Evolutionary conservation across 2,113 vertebrate species (phyloP).

Genomic region (Pelobates fuscus): DNA sequence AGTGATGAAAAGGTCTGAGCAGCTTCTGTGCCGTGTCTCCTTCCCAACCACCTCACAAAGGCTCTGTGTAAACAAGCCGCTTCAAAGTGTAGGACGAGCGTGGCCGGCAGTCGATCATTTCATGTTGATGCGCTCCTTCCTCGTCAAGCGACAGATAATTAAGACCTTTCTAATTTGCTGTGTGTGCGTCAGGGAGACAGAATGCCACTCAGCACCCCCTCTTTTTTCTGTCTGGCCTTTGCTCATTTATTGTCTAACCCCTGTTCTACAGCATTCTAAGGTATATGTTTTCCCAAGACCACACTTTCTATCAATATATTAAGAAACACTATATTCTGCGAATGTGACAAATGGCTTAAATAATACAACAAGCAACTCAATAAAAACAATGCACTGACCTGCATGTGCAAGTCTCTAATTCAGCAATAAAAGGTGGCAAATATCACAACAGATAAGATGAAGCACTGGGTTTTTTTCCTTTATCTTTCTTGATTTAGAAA

Average conservation of each 20-base stretch:
- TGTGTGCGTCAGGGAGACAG: constrained; percentile 35
- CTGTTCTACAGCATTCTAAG: too few species aligned
- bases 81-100: constrained; percentile 10
- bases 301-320: too few species aligned
- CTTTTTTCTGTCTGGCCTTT: constrained; percentile 3
- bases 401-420: too few species aligned
- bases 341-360: too few species aligned
- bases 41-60: constrained; percentile 5
- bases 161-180: constrained; percentile 41
- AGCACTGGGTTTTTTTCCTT: too few species aligned
- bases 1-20: constrained; percentile 31
- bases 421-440: too few species aligned
- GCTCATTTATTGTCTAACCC: constrained; percentile 8
- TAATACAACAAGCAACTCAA: too few species aligned
- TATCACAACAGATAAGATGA: too few species aligned
- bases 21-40: constrained; percentile 9
- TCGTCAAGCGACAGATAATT: constrained; percentile 31
- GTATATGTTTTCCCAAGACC: too few species aligned
- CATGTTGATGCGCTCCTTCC: constrained; percentile 16
- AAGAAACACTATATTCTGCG: too few species aligned
- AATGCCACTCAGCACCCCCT: constrained; percentile 22
- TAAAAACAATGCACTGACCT: too few species aligned
- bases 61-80: constrained; percentile 26
- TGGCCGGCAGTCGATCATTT: constrained; percentile 22
- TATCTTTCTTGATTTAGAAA: too few species aligned